Evolutionary conservation across 2,113 vertebrate species (phyloP).

Genomic region (Ictalurus furcatus): DNA sequence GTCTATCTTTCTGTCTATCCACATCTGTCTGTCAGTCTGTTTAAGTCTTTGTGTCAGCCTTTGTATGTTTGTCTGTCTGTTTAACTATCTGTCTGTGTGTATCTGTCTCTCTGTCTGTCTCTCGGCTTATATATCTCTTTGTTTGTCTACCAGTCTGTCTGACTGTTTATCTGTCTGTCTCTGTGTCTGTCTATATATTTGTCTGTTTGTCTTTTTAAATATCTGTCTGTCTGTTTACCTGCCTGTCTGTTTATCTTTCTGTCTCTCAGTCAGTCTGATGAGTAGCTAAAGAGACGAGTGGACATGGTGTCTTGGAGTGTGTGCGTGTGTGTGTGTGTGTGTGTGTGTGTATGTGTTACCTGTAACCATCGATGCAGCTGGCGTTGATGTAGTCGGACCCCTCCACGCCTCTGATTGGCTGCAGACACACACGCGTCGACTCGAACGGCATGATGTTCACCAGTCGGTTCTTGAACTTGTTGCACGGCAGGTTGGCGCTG

Average conservation of each 20-base stretch:
- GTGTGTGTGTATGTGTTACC: constrained; percentile 66
- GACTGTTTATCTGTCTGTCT: neutral
- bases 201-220: neutral
- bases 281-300: too few relatives aligned
- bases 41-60: too few relatives aligned
- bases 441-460: constrained; percentile 97
- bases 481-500: constrained; percentile 95
- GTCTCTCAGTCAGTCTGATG: too few relatives aligned
- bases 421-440: constrained; percentile 88
- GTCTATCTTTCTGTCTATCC: neutral
- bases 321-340: neutral
- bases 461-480: constrained; percentile 97
- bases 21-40: neutral
- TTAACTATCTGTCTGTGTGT: neutral
- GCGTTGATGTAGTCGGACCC: constrained; percentile 98
- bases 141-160: neutral
- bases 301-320: too few relatives aligned
- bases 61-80: neutral
- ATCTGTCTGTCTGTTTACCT: too few relatives aligned
- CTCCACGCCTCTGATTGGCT: constrained; percentile 93
- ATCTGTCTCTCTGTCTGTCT: neutral
- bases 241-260: too few relatives aligned
- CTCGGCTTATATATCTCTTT: neutral
- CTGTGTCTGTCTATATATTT: neutral
- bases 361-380: constrained; percentile 95